Percentiles rank a stretch among this genome's conserved stretches.
phyloP scores from a whole-genome alignment of 2,797 vertebrate genomes.

The Anisognathus igniventris region DNA sequence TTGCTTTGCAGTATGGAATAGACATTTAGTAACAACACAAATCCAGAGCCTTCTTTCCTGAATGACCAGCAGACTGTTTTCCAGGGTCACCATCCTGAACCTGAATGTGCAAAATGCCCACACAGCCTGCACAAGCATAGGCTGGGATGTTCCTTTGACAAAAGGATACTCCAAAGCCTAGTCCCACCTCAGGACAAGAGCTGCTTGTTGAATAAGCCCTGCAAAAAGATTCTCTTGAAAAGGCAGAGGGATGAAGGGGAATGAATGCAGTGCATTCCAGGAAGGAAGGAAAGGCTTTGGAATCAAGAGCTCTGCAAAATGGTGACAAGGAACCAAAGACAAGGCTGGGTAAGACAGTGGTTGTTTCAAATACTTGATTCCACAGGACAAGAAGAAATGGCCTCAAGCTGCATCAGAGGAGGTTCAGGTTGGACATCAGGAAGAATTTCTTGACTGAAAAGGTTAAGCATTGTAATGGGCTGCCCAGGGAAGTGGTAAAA shows the following conservation, averaged over 20 bases:
- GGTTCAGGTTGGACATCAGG: not conserved
- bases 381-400: not conserved
- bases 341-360: not conserved
- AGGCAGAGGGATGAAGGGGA: not conserved
- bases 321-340: not conserved
- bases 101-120: not conserved
- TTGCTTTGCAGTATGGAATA: not conserved
- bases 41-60: not conserved
- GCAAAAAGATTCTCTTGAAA: not conserved
- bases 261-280: not conserved
- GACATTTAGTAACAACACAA: not conserved
- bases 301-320: not conserved
- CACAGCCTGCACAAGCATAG: not conserved
- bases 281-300: not conserved
- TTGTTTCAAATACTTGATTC: not conserved
- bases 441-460: not conserved
- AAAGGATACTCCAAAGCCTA: not conserved
- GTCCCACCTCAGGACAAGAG: not conserved
- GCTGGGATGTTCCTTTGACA: not conserved
- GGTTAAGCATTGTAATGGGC: not conserved
- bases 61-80: not conserved
- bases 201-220: not conserved
- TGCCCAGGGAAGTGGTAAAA: not conserved
- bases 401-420: not conserved
- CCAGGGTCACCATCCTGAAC: not conserved